phyloP scores from a whole-genome alignment of 30 jellyfish, hydroid and myxozoan species.

The Hydra vulgaris region DNA sequence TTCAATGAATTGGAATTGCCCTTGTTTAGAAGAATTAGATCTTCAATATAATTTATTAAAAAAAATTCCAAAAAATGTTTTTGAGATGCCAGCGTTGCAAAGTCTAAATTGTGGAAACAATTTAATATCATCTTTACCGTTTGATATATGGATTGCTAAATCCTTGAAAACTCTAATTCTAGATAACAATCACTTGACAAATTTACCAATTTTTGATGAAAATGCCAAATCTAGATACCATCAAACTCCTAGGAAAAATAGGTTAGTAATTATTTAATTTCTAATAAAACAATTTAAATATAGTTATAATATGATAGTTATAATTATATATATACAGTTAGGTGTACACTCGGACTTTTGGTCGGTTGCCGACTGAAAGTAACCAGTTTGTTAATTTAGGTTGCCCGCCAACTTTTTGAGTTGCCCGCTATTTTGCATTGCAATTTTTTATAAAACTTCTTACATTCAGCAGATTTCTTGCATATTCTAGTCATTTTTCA shows the following conservation, averaged over 20 bases:
- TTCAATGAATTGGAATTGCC: conserved; percentile 62
- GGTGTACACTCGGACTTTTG: no score
- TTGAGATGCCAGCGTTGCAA: conserved; percentile 40
- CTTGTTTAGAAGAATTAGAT: conserved; percentile 61
- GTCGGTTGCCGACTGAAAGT: no score
- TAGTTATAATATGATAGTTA: no score
- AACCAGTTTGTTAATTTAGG: no score
- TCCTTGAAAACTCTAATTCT: conserved; percentile 38
- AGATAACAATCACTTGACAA: conserved; percentile 31
- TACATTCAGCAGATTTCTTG: no score
- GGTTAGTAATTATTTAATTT: no score
- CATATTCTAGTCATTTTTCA: no score
- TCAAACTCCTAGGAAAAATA: neutral
- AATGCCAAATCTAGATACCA: neutral
- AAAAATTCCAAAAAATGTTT: conserved; percentile 49
- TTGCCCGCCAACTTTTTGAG: no score
- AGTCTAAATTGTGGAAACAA: conserved; percentile 29
- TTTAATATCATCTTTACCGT: conserved; percentile 38
- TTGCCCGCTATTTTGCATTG: no score
- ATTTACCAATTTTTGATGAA: conserved; percentile 40
- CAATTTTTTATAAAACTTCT: no score
- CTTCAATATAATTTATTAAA: conserved; percentile 39
- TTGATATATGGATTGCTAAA: conserved; percentile 73
- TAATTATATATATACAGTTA: no score
- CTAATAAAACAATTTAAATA: no score